phyloP scores from a whole-genome alignment of 2,113 vertebrate species.

The Corydoras sp. region DNA sequence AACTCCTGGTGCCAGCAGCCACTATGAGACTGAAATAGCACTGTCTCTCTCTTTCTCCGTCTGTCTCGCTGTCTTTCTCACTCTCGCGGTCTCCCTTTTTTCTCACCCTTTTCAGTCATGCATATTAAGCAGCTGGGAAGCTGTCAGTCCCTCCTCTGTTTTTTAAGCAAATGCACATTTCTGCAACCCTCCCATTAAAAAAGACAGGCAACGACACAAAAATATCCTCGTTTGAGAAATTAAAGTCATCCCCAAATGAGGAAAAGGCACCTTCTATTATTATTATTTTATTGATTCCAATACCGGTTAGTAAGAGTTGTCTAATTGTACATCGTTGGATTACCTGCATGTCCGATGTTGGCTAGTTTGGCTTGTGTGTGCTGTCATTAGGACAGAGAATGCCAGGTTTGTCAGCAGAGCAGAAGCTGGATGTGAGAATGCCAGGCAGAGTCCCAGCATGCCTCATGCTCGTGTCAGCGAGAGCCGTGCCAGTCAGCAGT shows the following conservation, averaged over 20 bases:
- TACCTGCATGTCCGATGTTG: slow-evolving; percentile 36
- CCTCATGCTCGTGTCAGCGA: slow-evolving; percentile 66
- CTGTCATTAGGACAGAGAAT: slow-evolving; percentile 67
- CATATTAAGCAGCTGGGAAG: too few relatives aligned
- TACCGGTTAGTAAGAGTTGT: slow-evolving; percentile 52
- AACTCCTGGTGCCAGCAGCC: slow-evolving; percentile 63
- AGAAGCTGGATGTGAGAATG: slow-evolving; percentile 63
- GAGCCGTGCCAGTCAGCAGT: slow-evolving; percentile 75
- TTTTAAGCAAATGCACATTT: slow-evolving; percentile 40
- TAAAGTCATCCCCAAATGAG: slow-evolving; percentile 34
- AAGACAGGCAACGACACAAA: slow-evolving; percentile 31
- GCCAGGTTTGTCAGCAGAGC: slow-evolving; percentile 66
- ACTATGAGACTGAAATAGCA: slow-evolving; percentile 59
- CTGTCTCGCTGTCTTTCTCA: slow-evolving; percentile 6
- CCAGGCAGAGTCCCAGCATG: slow-evolving; percentile 66
- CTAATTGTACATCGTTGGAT: slow-evolving; percentile 45
- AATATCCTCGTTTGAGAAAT: slow-evolving; percentile 40
- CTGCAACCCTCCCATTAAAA: slow-evolving; percentile 28
- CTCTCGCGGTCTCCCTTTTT: slow-evolving; percentile 21
- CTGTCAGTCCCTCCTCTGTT: slow-evolving; percentile 1
- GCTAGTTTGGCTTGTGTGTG: slow-evolving; percentile 36
- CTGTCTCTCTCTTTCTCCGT: slow-evolving; percentile 10
- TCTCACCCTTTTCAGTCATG: too few relatives aligned
- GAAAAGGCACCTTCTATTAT: slow-evolving; percentile 38
- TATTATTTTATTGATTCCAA: slow-evolving; percentile 50